phyloP scores from a whole-genome alignment of 2,888 invertebrate genomes.

The Tachina lurida region DNA sequence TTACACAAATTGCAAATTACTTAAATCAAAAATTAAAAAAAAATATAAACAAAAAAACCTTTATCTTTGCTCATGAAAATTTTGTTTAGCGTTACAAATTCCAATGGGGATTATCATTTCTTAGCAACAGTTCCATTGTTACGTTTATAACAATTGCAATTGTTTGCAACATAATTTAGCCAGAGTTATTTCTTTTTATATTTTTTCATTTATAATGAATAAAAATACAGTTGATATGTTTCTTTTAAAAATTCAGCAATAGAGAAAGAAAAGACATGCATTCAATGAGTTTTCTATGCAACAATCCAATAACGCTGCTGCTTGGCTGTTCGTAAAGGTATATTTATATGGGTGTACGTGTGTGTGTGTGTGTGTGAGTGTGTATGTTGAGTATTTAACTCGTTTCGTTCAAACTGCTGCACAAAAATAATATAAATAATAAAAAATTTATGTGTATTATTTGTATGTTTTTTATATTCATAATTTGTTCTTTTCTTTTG shows the following conservation, averaged over 20 bases:
- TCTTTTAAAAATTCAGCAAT: slow-evolving; percentile 13
- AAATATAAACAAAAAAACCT: background rate
- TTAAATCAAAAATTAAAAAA: background rate
- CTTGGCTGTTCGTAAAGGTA: background rate
- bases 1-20: background rate
- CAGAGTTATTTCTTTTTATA: slow-evolving; percentile 46
- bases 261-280: slow-evolving; percentile 1
- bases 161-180: slow-evolving; percentile 61
- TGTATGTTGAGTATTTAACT: background rate
- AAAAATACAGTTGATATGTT: slow-evolving; percentile 12
- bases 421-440: slow-evolving; percentile 27
- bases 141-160: slow-evolving; percentile 57
- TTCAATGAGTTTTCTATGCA: slow-evolving; percentile 35
- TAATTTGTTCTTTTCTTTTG: slow-evolving; percentile 17
- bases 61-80: slow-evolving; percentile 47
- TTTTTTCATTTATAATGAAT: slow-evolving; percentile 9
- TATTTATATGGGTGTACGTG: background rate
- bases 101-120: slow-evolving; percentile 28
- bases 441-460: background rate
- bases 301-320: slow-evolving; percentile 18
- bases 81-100: slow-evolving; percentile 40
- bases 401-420: slow-evolving; percentile 2
- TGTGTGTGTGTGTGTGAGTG: background rate
- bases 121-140: slow-evolving; percentile 28
- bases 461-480: slow-evolving; percentile 21